These are phyloP conservation scores for Psilanteris sp. DNA, from an alignment of 1,140 invertebrate species.

Conservation along the genomic window DNA sequence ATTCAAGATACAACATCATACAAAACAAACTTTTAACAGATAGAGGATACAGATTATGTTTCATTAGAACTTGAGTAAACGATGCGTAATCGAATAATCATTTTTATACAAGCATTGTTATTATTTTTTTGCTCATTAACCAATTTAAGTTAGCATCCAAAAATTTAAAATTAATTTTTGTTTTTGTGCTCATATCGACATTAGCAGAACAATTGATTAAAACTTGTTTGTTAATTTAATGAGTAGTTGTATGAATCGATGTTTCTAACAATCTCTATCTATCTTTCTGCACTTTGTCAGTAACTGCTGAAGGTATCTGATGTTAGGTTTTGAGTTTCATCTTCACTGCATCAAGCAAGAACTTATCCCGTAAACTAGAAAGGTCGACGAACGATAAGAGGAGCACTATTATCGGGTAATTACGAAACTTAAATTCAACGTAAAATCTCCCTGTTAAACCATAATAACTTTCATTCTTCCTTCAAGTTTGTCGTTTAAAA, in stretches of 20 bases:
- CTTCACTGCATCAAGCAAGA: slow-evolving; percentile 30
- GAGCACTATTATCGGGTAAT: slow-evolving; percentile 71
- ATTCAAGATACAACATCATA: too few relatives aligned
- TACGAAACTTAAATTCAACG: slow-evolving; percentile 72
- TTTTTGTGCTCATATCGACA: too few relatives aligned
- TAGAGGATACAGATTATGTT: too few relatives aligned
- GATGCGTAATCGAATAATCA: too few relatives aligned
- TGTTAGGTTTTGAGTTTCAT: slow-evolving; percentile 52
- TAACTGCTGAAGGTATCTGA: slow-evolving; percentile 47
- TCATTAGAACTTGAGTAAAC: too few relatives aligned
- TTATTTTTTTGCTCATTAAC: too few relatives aligned
- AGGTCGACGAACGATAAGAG: slow-evolving; percentile 59
- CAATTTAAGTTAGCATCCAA: too few relatives aligned
- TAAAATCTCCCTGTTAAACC: slow-evolving; percentile 72
- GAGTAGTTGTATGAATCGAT: slow-evolving; percentile 35
- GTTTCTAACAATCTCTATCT: slow-evolving; percentile 17
- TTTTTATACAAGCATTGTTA: too few relatives aligned
- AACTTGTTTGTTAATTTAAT: slow-evolving; percentile 50
- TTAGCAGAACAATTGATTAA: slow-evolving; percentile 20
- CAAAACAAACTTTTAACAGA: too few relatives aligned
- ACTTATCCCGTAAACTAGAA: slow-evolving; percentile 63
- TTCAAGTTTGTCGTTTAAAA: slow-evolving; percentile 49
- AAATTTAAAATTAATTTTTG: too few relatives aligned
- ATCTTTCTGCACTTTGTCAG: slow-evolving; percentile 34
- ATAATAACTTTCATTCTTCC: slow-evolving; percentile 62